These are phyloP conservation scores for Acanthis flammea DNA, from an alignment of 2,797 vertebrate genomes.

Conservation along the genomic window DNA sequence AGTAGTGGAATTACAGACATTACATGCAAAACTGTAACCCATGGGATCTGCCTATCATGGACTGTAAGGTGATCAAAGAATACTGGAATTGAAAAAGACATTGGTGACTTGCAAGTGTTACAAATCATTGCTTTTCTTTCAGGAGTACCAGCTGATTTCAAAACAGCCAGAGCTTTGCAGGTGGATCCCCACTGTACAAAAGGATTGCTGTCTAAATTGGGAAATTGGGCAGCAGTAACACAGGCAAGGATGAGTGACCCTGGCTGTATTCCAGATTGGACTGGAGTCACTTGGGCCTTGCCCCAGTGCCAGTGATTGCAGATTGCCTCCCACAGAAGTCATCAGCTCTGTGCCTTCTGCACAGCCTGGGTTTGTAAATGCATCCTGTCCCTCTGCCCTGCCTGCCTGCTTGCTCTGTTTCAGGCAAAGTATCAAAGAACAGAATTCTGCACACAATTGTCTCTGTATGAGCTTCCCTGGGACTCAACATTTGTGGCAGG, in stretches of 20 bases:
- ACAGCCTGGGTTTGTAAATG: not conserved
- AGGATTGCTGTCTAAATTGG: not conserved
- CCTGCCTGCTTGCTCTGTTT: not conserved
- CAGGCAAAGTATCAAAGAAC: not conserved
- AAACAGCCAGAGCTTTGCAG: not conserved
- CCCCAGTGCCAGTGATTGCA: not conserved
- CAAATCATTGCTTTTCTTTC: not conserved
- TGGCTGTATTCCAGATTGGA: not conserved
- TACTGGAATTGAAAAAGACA: not conserved
- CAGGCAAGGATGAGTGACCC: not conserved
- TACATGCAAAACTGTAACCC: not conserved
- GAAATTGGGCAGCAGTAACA: not conserved
- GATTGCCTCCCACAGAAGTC: not conserved
- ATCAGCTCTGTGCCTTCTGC: not conserved
- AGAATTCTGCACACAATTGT: not conserved
- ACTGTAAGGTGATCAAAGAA: not conserved
- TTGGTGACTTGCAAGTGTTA: not conserved
- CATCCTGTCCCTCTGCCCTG: not conserved
- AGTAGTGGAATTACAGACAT: not conserved
- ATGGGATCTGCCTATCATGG: not conserved
- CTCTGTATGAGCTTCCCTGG: not conserved
- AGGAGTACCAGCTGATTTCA: not conserved
- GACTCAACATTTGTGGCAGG: not conserved
- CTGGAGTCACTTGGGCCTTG: not conserved
- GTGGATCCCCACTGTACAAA: not conserved